phyloP scores from a whole-genome alignment of 1,140 invertebrate genomes.

The Drosophila nasuta region DNA sequence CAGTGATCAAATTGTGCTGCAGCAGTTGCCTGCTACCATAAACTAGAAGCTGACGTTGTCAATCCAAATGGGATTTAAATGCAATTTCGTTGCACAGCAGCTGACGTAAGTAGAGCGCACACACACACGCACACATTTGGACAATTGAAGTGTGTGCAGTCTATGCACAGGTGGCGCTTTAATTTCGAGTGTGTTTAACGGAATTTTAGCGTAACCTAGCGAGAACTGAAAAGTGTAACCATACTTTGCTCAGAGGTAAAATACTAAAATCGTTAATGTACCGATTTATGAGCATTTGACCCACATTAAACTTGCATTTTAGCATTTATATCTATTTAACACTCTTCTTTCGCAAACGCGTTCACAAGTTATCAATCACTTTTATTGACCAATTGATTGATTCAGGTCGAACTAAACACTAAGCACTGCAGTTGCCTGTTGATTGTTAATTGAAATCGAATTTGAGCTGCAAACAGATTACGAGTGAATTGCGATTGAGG shows the following conservation, averaged over 20 bases:
- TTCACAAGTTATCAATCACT: slow-evolving; percentile 22
- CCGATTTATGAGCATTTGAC: neutral
- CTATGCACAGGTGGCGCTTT: slow-evolving; percentile 2
- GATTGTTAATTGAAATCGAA: slow-evolving; percentile 71
- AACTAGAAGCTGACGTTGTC: slow-evolving; percentile 24
- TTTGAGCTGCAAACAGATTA: slow-evolving; percentile 23
- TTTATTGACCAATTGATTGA: slow-evolving; percentile 58
- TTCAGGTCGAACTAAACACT: slow-evolving; percentile 38
- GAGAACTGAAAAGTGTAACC: neutral
- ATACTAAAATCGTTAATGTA: neutral
- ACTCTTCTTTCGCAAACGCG: neutral
- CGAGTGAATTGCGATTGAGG: slow-evolving; percentile 28
- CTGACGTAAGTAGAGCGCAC: slow-evolving; percentile 30
- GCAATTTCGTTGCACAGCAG: slow-evolving; percentile 27
- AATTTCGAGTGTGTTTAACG: slow-evolving; percentile 3
- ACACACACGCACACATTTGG: neutral
- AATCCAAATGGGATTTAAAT: slow-evolving; percentile 31
- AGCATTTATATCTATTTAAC: slow-evolving; percentile 2
- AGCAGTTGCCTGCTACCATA: slow-evolving; percentile 1
- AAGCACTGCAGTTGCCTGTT: slow-evolving; percentile 24
- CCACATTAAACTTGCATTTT: neutral
- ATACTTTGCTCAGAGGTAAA: neutral
- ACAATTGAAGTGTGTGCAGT: neutral
- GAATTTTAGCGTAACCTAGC: neutral
- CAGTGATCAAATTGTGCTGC: slow-evolving; percentile 26